Evolutionary conservation across 1,140 invertebrate species (phyloP).

Genomic region (Drosophila aff.): DNA sequence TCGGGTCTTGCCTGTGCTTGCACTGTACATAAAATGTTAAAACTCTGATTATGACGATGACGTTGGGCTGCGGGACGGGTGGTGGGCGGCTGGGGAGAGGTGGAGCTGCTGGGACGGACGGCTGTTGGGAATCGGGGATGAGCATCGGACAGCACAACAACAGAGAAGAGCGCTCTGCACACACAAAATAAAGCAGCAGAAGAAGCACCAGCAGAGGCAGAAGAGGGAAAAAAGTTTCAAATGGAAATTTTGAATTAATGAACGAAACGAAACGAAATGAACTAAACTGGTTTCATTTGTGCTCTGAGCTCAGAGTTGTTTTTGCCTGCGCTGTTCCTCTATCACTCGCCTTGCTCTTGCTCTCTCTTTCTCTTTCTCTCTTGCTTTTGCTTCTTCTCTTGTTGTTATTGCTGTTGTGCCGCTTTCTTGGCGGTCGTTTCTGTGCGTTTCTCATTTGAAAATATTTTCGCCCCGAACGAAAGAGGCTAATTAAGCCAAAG

Average conservation of each 20-base stretch:
- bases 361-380: conserved; percentile 27
- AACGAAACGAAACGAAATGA: conserved; percentile 84
- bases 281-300: conserved; percentile 84
- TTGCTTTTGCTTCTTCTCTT: conserved; percentile 21
- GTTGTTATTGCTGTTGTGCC: conserved; percentile 63
- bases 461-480: conserved; percentile 81
- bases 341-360: background rate
- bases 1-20: conserved; percentile 39
- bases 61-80: conserved; percentile 48
- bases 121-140: conserved; percentile 56
- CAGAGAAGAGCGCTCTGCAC: conserved; percentile 38
- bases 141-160: conserved; percentile 74
- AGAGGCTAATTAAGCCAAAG: conserved; percentile 83
- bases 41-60: conserved; percentile 82
- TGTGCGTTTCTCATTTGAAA: conserved; percentile 77
- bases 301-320: conserved; percentile 68
- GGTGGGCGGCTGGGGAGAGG: conserved; percentile 23
- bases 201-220: conserved; percentile 37
- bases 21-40: conserved; percentile 82
- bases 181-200: conserved; percentile 49
- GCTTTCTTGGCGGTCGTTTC: conserved; percentile 67
- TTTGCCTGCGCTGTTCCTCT: conserved; percentile 33
- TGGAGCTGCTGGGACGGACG: conserved; percentile 16
- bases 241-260: conserved; percentile 84
- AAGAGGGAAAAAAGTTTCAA: conserved; percentile 76